These are phyloP conservation scores for Zygaena filipendulae DNA, from an alignment of 2,888 invertebrate species.

Conservation along the genomic window DNA sequence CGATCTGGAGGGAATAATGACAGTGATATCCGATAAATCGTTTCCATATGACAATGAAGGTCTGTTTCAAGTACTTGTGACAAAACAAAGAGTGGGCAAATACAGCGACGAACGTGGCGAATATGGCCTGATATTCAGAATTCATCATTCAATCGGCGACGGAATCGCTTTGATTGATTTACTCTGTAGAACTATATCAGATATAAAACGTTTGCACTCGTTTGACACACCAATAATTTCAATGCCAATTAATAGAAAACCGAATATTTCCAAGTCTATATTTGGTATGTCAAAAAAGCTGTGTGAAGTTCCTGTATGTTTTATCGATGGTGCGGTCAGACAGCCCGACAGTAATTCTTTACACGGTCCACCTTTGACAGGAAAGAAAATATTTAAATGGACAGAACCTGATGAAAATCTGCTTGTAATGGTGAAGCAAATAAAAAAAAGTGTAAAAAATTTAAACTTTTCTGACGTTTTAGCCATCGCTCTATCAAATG, in stretches of 20 bases:
- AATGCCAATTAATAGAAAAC: slow-evolving; percentile 11
- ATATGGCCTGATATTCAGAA: slow-evolving; percentile 56
- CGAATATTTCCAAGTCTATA: slow-evolving; percentile 19
- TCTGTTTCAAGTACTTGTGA: slow-evolving; percentile 62
- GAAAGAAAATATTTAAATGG: slow-evolving; percentile 51
- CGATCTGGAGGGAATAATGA: slow-evolving; percentile 38
- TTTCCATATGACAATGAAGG: slow-evolving; percentile 53
- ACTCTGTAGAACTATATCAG: slow-evolving; percentile 50
- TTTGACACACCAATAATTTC: slow-evolving; percentile 22
- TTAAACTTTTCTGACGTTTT: slow-evolving; percentile 55
- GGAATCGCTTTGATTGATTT: slow-evolving; percentile 59
- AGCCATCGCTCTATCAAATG: slow-evolving; percentile 51
- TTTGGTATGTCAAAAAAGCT: slow-evolving; percentile 26
- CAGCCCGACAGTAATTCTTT: slow-evolving; percentile 42
- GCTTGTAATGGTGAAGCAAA: slow-evolving; percentile 34
- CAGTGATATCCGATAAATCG: slow-evolving; percentile 37
- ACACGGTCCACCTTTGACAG: slow-evolving; percentile 46
- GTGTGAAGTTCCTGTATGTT: slow-evolving; percentile 27
- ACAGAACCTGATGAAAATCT: slow-evolving; percentile 37
- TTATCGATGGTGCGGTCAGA: slow-evolving; percentile 29
- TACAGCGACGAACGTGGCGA: slow-evolving; percentile 20
- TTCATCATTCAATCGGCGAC: slow-evolving; percentile 67
- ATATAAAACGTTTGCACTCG: slow-evolving; percentile 24
- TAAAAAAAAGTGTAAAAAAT: slow-evolving; percentile 29
- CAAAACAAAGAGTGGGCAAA: slow-evolving; percentile 26